A percentile compares a stretch with the other conserved stretches of the same genome.
Evolutionary conservation across 2,113 vertebrate species (phyloP).

Genomic region (Hipposideros armiger): DNA sequence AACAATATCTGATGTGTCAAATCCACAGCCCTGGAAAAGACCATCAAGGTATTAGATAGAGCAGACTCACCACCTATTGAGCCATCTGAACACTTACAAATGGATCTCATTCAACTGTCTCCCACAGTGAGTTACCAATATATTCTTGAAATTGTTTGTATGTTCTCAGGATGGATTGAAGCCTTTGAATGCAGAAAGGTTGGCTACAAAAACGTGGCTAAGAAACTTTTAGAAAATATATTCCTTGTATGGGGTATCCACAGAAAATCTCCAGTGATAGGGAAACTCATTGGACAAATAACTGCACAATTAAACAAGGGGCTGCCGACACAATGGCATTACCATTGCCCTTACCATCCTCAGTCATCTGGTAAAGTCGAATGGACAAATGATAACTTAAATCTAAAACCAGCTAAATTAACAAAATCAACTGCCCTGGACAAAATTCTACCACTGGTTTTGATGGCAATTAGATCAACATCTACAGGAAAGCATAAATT

Average conservation of each 20-base stretch:
- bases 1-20: background rate
- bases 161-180: background rate
- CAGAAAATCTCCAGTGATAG: background rate
- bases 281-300: background rate
- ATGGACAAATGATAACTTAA: background rate
- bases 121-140: background rate
- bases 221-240: background rate
- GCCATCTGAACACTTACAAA: background rate
- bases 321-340: background rate
- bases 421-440: background rate
- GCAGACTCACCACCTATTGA: background rate
- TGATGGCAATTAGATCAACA: background rate
- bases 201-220: background rate
- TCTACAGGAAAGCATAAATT: background rate
- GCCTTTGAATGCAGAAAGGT: background rate
- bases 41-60: background rate
- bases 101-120: background rate
- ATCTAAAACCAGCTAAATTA: background rate
- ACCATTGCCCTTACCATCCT: background rate
- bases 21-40: background rate
- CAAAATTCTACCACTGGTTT: background rate
- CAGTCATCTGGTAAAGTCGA: background rate
- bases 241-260: background rate
- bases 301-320: background rate
- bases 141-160: background rate